Evolutionary conservation across 2,888 invertebrate species (phyloP), one percentile per base, ranked within the genome.

Genomic region (Sicus ferrugineus): DNA sequence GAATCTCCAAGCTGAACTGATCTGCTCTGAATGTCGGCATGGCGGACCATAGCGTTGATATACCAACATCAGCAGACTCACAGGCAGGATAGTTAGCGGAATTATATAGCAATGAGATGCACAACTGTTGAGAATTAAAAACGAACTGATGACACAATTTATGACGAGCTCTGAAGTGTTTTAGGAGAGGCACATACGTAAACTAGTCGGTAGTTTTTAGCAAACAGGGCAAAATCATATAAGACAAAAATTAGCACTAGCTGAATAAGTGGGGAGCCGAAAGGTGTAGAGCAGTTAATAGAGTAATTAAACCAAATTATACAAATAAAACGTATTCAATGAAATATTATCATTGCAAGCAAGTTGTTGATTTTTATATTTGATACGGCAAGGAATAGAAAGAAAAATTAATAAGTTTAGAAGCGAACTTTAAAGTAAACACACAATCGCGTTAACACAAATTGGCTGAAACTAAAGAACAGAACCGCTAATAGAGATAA

Each of bases 351-450:
- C 67, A 67, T 48, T 58, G 67, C 46, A 48, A 59, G 21, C 4
- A 31, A 76, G 82, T 85, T 85, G 84, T 85, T 84, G 83, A 84
- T 85, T 84, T 85, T 84, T 85, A 85, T 84, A 84, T 84, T 84
- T 84, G 84, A 85, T 84, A 84, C 85, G 84, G 84, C 80, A 82
- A 80, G 81, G 46, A 52, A 54, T 50, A 14, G 31, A 68, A 52
- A 54, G 16, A 69, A 54, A 68, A 69, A 72, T 3, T 38, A n/a
- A 19, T 56, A 66, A 31, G 59, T 23, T 14, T 54, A 46, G 6
- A 58, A 58, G 19, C 21, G 31, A 19, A 67, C 14, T 48, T 28
- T n/a, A 34, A 14, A 52, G 19, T 30, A 50, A 48, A 4, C 4
- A 56, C n/a, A 48, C 3, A 31, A 59, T 34, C 48, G 48, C 48